Evolutionary conservation across 2,888 invertebrate genomes (phyloP).

Genomic region (Bhutanitis thaidina): DNA sequence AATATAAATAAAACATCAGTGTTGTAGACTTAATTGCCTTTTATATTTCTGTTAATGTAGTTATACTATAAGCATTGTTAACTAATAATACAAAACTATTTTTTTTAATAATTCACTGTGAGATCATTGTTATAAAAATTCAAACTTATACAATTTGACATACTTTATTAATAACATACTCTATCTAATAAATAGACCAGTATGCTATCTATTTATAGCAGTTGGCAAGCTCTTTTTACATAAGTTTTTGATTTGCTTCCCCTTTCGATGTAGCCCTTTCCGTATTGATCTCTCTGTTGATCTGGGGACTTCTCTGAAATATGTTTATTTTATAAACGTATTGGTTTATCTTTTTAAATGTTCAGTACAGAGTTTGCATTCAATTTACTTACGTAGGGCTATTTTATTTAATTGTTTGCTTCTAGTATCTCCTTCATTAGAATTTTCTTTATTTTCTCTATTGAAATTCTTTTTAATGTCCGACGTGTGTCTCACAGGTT

Average conservation of each 20-base stretch:
- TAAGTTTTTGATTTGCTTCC: constrained; percentile 55
- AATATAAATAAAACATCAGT: constrained; percentile 15
- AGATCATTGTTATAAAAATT: constrained; percentile 61
- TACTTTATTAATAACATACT: constrained; percentile 22
- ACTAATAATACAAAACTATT: constrained; percentile 27
- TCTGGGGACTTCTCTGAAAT: constrained; percentile 64
- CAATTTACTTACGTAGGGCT: constrained; percentile 70
- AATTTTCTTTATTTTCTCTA: constrained; percentile 48
- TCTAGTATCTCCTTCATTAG: constrained; percentile 46
- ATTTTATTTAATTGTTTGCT: constrained; percentile 53
- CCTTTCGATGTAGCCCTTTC: constrained; percentile 46
- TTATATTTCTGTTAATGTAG: constrained; percentile 21
- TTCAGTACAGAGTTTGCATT: constrained; percentile 48
- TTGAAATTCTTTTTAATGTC: constrained; percentile 49
- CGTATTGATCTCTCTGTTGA: constrained; percentile 41
- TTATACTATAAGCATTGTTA: constrained; percentile 27
- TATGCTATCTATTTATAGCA: constrained; percentile 40
- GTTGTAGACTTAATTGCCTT: constrained; percentile 4
- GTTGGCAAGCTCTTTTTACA: constrained; percentile 65
- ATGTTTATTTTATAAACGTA: constrained; percentile 56
- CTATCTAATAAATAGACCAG: constrained; percentile 26
- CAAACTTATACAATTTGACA: background rate
- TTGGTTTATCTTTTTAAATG: constrained; percentile 31
- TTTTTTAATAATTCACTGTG: constrained; percentile 43
- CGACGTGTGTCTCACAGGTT: constrained; percentile 42